Evolutionary conservation across 2,888 invertebrate species (phyloP), one percentile per base, ranked within the genome.

Genomic region (Pseudococcus longispinus): DNA sequence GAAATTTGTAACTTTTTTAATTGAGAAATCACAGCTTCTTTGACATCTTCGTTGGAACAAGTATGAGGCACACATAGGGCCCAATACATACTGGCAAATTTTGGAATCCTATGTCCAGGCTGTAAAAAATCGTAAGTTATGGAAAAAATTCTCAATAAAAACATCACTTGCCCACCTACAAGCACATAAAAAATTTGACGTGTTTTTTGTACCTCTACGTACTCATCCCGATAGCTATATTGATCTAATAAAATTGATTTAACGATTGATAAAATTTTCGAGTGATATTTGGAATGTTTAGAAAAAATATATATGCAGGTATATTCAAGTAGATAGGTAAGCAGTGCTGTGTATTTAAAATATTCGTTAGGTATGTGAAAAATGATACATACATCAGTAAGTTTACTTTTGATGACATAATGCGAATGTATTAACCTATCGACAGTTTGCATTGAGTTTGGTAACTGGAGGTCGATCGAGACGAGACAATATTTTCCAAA

Each of bases 31-130:
- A 88, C 80, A 32, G 83, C 87, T 13, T 85, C 86, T 83, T 88
- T 88, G 18, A 88, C 87, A 89, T 94, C 94, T 29, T 91, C 89
- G 11, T 92, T 88, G 0, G 92, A 91, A 90, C 94, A 95, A 0
- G 92, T 91, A 4, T 92, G 91, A 1, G 94, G 94, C n/a, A 93
- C 92, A 89, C 94, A 95, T 18, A 94, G 90, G 2, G 93, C 94
- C 94, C 94, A 94, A 89, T 94, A 93, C 83, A 94, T 92, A 20
- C 93, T 92, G 4, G 93, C 93, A 89, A 93, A 94, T 88, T 94
- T 91, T 0, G 94, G 94, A 9, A 94, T 93, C 88, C 94, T 91
- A 90, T 95, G 94, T 8, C 94, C 94, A 77, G 94, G 94, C 94
- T 95, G 89, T 84, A 91, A 91, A 74, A 88, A 83, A 60, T 15